A percentile compares a stretch with the other conserved stretches of the same genome.
Conservation (phyloP, 2,797 vertebrate genomes). For the Anguilla anguilla region DNA sequence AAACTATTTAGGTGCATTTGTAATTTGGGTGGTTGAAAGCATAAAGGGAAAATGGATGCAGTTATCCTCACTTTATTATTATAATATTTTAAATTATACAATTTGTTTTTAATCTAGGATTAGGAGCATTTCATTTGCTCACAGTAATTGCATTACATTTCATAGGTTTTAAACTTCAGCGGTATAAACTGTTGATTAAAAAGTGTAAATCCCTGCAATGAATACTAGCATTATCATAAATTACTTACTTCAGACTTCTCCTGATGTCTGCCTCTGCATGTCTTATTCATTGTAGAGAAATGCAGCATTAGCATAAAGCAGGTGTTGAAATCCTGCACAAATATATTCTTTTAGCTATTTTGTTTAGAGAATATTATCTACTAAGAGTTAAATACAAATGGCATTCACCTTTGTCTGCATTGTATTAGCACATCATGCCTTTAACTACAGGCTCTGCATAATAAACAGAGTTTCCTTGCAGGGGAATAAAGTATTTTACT, state of each 20-base stretch:
- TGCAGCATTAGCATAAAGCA: conserved; percentile 33
- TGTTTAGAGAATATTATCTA: conserved; percentile 51
- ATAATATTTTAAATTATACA: conserved; percentile 14
- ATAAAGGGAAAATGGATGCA: conserved; percentile 47
- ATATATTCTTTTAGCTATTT: conserved; percentile 40
- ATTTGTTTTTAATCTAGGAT: conserved; percentile 56
- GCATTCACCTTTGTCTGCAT: conserved; percentile 56
- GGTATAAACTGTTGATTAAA: conserved; percentile 61
- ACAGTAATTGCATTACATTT: conserved; percentile 66
- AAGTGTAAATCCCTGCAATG: conserved; percentile 51
- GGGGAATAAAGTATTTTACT: conserved; percentile 56
- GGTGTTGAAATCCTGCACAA: conserved; percentile 46
- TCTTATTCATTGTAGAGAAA: conserved; percentile 41
- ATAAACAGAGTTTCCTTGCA: conserved; percentile 33
- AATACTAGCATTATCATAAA: conserved; percentile 52
- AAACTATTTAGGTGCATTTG: conserved; percentile 6
- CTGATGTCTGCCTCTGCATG: conserved; percentile 24
- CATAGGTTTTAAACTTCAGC: conserved; percentile 55
- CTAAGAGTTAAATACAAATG: conserved; percentile 50
- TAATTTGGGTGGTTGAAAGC: background rate
- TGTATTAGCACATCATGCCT: conserved; percentile 61
- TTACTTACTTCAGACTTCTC: conserved; percentile 53
- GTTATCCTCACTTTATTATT: conserved; percentile 50
- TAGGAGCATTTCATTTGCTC: conserved; percentile 67
- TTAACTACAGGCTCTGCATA: conserved; percentile 41